Conservation (phyloP, 1,140 invertebrate genomes). For the Coenobita brevimanus region DNA sequence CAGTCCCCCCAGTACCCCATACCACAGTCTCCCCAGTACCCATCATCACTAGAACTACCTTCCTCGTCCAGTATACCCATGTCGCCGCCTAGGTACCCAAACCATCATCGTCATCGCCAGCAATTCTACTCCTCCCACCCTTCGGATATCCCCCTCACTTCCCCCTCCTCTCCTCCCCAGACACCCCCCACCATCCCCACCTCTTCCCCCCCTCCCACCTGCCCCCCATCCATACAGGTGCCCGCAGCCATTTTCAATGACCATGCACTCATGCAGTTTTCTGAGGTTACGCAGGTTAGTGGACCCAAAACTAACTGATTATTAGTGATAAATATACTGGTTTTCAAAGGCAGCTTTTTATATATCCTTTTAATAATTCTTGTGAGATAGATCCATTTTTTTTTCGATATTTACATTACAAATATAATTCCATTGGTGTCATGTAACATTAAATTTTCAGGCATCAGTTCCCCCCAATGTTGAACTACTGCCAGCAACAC, state of each 20-base stretch:
- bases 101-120: background rate
- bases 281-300: conserved; percentile 50
- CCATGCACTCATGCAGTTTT: conserved; percentile 62
- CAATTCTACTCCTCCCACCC: background rate
- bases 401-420: no score
- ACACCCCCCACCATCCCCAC: background rate
- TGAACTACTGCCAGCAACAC: conserved; percentile 37
- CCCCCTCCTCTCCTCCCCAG: conserved; percentile 1
- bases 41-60: no score
- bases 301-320: no score
- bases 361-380: no score
- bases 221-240: conserved; percentile 52
- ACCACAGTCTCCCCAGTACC: no score
- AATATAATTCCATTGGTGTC: no score
- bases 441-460: no score
- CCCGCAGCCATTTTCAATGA: conserved; percentile 62
- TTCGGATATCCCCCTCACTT: conserved; percentile 8
- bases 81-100: background rate
- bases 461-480: conserved; percentile 51
- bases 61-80: no score
- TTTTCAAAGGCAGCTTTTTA: no score
- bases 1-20: no score
- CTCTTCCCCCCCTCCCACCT: conserved; percentile 28
- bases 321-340: no score
- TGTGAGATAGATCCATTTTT: no score